These are phyloP conservation scores for Stichodactyla mertensii DNA, from an alignment of 64 coral and sea anemone genomes.

Conservation along the genomic window DNA sequence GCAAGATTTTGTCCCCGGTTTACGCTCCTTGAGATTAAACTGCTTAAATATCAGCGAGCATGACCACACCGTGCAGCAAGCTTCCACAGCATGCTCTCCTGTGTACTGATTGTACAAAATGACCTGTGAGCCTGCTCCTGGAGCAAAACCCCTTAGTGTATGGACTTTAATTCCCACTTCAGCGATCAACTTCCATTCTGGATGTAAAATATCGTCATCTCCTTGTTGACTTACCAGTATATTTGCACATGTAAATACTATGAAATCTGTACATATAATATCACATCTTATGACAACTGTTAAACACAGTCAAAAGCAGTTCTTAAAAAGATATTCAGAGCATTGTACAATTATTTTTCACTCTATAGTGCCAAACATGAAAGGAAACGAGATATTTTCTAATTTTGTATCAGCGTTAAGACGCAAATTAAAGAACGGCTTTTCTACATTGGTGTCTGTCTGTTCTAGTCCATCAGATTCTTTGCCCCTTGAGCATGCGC, in stretches of 20 bases:
- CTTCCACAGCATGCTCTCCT: too few relatives aligned
- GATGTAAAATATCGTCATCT: not conserved
- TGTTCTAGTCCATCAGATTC: too few relatives aligned
- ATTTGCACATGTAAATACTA: not conserved
- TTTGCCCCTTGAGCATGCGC: not conserved
- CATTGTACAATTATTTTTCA: conserved; percentile 18
- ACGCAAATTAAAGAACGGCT: not conserved
- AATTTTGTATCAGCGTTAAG: conserved; percentile 7
- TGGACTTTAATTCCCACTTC: not conserved
- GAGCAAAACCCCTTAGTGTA: too few relatives aligned
- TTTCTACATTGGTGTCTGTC: not conserved
- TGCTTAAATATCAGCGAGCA: too few relatives aligned
- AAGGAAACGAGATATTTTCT: conserved; percentile 22
- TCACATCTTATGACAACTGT: not conserved
- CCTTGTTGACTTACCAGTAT: not conserved
- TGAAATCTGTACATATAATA: not conserved
- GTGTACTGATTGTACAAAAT: too few relatives aligned
- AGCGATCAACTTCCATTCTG: not conserved
- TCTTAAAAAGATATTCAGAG: not conserved
- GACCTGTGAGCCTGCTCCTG: too few relatives aligned
- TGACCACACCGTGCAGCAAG: too few relatives aligned
- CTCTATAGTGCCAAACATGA: not conserved
- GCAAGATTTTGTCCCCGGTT: too few relatives aligned
- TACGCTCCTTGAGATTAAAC: too few relatives aligned
- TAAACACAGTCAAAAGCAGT: not conserved